Percentiles rank a stretch among this genome's conserved stretches.
phyloP scores from a whole-genome alignment of 2,797 vertebrate species.

The Mormyrus proboscirostris region DNA sequence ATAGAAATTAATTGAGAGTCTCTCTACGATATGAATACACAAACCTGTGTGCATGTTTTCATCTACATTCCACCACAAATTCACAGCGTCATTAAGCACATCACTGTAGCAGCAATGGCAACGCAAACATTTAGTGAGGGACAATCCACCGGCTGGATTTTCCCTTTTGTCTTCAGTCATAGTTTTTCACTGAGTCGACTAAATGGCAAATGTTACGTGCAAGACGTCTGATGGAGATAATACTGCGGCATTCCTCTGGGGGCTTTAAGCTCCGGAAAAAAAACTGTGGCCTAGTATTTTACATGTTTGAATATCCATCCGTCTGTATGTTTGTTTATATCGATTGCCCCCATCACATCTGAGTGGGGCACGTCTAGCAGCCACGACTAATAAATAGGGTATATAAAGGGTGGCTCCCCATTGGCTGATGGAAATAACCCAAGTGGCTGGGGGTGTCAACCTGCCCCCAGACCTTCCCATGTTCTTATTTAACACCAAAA shows the following conservation, averaged over 20 bases:
- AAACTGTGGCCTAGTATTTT: neutral
- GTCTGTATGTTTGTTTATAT: neutral
- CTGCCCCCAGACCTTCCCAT: neutral
- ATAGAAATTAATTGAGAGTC: neutral
- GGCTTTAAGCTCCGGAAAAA: neutral
- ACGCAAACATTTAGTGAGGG: slow-evolving; percentile 34
- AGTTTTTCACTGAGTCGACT: neutral
- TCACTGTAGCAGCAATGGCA: slow-evolving; percentile 18
- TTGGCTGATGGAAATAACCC: neutral
- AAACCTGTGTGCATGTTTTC: neutral
- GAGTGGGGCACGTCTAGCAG: neutral
- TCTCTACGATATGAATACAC: neutral
- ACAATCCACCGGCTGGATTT: neutral
- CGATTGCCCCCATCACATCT: neutral
- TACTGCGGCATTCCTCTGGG: neutral
- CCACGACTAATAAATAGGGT: neutral
- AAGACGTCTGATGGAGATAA: neutral
- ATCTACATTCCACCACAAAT: neutral
- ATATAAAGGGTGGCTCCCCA: neutral
- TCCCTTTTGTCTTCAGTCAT: neutral
- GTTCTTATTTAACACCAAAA: neutral
- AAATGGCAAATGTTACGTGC: neutral
- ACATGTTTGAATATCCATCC: neutral
- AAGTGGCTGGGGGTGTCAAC: neutral
- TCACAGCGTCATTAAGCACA: neutral